phyloP scores from a whole-genome alignment of 2,888 invertebrate genomes.

The Watsonalla cultraria region DNA sequence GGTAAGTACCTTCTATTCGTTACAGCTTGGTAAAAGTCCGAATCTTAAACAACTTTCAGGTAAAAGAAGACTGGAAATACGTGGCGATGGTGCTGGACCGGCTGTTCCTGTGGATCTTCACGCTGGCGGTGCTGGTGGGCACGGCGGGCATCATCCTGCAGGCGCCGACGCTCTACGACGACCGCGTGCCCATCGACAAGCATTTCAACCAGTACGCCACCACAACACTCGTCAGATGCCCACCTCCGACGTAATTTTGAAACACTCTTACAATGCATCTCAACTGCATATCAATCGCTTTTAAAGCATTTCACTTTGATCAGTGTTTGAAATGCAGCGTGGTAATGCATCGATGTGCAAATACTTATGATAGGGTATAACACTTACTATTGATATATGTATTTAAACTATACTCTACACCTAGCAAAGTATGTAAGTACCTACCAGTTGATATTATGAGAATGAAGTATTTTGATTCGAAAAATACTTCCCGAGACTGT shows the following conservation, averaged over 20 bases:
- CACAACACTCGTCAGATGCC: constrained; percentile 87
- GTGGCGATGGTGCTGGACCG: constrained; percentile 98
- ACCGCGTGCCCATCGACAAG: constrained; percentile 92
- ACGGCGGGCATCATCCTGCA: constrained; percentile 96
- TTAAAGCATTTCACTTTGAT: neutral
- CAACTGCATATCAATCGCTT: constrained; percentile 5
- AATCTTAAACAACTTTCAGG: constrained; percentile 66
- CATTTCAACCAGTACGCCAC: constrained; percentile 91
- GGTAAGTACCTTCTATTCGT: neutral
- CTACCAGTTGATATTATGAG: too few species aligned
- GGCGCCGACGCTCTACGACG: constrained; percentile 96
- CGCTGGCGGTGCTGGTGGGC: constrained; percentile 95
- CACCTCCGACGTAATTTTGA: constrained; percentile 78
- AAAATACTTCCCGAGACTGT: too few species aligned
- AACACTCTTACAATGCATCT: constrained; percentile 5
- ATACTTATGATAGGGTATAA: too few species aligned
- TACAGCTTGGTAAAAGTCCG: neutral
- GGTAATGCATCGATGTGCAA: too few species aligned
- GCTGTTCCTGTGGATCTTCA: constrained; percentile 98
- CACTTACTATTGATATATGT: too few species aligned
- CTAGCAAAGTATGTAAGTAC: too few species aligned
- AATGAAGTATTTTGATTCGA: too few species aligned
- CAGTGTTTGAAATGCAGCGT: too few species aligned
- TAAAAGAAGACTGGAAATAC: constrained; percentile 99
- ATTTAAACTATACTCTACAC: too few species aligned